phyloP scores from a whole-genome alignment of 1,140 invertebrate species.

The Callitettix versicolor region DNA sequence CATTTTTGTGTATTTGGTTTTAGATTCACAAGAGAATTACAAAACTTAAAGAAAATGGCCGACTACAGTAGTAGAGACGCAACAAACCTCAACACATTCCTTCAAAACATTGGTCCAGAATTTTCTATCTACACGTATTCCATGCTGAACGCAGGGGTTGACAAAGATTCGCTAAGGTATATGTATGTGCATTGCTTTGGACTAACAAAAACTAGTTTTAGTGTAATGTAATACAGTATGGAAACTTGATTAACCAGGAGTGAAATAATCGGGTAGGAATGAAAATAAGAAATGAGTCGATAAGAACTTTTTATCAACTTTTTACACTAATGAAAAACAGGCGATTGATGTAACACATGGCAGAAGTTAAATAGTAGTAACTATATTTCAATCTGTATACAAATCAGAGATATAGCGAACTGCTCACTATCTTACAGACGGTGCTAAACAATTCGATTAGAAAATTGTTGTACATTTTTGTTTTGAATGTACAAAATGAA shows the following conservation, averaged over 20 bases:
- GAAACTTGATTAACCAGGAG: background rate
- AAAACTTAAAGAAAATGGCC: conserved; percentile 90
- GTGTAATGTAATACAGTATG: background rate
- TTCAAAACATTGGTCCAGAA: conserved; percentile 77
- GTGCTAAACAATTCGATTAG: no score
- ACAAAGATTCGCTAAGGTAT: conserved; percentile 62
- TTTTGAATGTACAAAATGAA: no score
- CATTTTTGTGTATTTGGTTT: no score
- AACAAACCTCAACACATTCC: conserved; percentile 81
- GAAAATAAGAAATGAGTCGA: background rate
- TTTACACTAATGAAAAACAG: no score
- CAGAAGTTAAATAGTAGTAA: no score
- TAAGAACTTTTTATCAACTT: no score
- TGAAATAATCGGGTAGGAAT: background rate
- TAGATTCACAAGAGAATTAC: conserved; percentile 87
- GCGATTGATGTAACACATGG: no score
- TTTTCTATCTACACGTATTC: conserved; percentile 95
- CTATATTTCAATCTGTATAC: no score
- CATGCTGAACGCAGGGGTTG: conserved; percentile 90
- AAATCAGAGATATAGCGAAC: no score
- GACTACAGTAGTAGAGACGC: conserved; percentile 93
- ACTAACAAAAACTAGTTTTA: background rate
- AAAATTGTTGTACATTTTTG: no score
- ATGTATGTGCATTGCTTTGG: background rate
- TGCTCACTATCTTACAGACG: no score